Evolutionary conservation across 2,113 vertebrate species (phyloP).

Genomic region (Heterocephalus glaber): DNA sequence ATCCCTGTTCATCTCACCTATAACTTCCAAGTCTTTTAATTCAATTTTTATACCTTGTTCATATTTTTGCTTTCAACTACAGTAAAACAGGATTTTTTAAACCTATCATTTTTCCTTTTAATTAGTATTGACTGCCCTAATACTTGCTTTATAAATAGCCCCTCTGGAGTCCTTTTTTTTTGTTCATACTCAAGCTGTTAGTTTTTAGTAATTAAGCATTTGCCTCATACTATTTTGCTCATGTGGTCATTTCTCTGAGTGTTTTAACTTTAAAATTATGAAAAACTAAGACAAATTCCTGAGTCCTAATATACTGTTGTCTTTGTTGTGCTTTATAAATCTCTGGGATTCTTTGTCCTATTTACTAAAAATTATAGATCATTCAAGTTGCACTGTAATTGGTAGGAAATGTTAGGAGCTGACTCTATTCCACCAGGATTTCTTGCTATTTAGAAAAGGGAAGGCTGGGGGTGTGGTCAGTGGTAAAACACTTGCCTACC

Average conservation of each 20-base stretch:
- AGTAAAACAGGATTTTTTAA: slow-evolving; percentile 11
- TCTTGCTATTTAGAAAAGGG: slow-evolving; percentile 29
- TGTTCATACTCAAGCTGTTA: slow-evolving; percentile 23
- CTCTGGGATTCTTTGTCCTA: slow-evolving; percentile 29
- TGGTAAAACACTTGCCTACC: neutral
- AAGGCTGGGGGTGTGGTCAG: neutral
- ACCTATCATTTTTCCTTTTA: slow-evolving; percentile 30
- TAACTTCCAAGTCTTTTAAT: slow-evolving; percentile 3
- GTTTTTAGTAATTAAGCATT: slow-evolving; percentile 48
- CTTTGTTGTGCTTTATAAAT: slow-evolving; percentile 39
- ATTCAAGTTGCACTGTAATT: neutral
- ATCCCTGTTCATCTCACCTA: neutral
- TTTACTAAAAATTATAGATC: slow-evolving; percentile 2
- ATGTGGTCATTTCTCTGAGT: slow-evolving; percentile 39
- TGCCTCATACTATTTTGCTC: neutral
- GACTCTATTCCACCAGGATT: neutral
- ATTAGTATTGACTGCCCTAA: neutral
- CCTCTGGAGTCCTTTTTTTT: slow-evolving; percentile 41
- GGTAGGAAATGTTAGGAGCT: neutral
- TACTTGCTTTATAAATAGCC: too few species aligned
- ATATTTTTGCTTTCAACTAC: slow-evolving; percentile 34
- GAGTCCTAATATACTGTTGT: neutral
- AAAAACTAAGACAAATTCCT: slow-evolving; percentile 9
- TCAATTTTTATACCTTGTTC: slow-evolving; percentile 7
- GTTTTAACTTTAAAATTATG: slow-evolving; percentile 35